Evolutionary conservation across 2,888 invertebrate species (phyloP).

Genomic region (Plusia festucae): DNA sequence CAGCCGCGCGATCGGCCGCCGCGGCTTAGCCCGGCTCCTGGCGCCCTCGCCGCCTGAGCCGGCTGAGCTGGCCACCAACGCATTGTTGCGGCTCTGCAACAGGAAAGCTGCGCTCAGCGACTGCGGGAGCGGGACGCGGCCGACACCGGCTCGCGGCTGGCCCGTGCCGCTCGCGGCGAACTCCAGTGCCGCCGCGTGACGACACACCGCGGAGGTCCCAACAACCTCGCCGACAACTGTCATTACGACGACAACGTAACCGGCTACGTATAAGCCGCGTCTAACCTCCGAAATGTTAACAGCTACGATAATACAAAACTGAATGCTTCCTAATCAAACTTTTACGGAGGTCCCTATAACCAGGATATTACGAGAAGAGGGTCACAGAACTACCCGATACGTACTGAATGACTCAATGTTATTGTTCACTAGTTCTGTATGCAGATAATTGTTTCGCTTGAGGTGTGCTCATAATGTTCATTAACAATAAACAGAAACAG

Average conservation of each 20-base stretch:
- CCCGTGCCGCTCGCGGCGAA: neutral
- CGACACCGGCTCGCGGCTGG: slow-evolving; percentile 14
- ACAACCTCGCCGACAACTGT: neutral
- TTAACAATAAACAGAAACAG: slow-evolving; percentile 7
- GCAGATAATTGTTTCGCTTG: neutral
- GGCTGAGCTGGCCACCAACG: slow-evolving; percentile 69
- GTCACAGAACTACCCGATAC: slow-evolving; percentile 22
- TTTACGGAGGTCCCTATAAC: too few relatives aligned
- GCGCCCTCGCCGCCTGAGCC: slow-evolving; percentile 50
- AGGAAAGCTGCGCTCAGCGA: slow-evolving; percentile 82
- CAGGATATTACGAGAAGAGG: neutral
- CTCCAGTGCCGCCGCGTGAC: neutral
- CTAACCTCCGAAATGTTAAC: too few relatives aligned
- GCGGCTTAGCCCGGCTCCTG: slow-evolving; percentile 62
- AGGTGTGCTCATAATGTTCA: neutral
- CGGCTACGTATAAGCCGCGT: too few relatives aligned
- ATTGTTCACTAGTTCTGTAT: slow-evolving; percentile 1
- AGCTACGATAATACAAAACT: too few relatives aligned
- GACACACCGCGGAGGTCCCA: neutral
- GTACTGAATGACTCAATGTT: neutral
- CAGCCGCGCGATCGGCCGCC: slow-evolving; percentile 59
- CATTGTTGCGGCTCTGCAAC: slow-evolving; percentile 88
- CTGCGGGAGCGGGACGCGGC: slow-evolving; percentile 43
- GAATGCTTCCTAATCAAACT: too few relatives aligned
- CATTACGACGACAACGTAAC: neutral